Percentiles rank a stretch among this genome's conserved stretches.
phyloP scores from a whole-genome alignment of 1,140 invertebrate species.

The Megathymus violae region DNA sequence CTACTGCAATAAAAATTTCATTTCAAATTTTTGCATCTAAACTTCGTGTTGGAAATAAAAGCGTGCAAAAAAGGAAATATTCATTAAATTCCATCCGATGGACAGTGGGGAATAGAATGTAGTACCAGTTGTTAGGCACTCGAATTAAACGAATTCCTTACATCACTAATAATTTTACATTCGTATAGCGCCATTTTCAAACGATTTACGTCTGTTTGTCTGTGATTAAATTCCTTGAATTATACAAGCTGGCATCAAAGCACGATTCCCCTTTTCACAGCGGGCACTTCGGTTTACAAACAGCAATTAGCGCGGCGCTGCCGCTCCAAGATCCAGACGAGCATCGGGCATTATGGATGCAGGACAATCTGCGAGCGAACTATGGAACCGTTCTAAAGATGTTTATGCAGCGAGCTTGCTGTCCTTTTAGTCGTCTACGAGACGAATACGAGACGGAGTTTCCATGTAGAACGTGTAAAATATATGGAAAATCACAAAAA shows the following conservation, averaged over 20 bases:
- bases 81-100: no score
- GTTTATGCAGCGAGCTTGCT: constrained; percentile 35
- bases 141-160: no score
- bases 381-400: constrained; percentile 42
- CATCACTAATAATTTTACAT: no score
- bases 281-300: constrained; percentile 35
- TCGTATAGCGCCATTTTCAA: neutral
- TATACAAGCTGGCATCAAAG: neutral
- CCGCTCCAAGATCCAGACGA: constrained; percentile 34
- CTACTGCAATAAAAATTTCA: no score
- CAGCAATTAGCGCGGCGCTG: constrained; percentile 41
- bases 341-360: constrained; percentile 44
- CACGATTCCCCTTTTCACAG: neutral
- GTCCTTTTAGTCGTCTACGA: neutral
- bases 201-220: neutral
- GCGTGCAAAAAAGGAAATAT: no score
- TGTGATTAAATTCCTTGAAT: constrained; percentile 5
- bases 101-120: no score
- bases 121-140: no score
- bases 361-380: constrained; percentile 38
- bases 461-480: neutral
- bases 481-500: no score
- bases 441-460: neutral
- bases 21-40: no score
- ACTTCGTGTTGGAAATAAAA: no score